A percentile compares a stretch with the other conserved stretches of the same genome.
These are phyloP conservation scores for Temnothorax nylanderi DNA, from an alignment of 1,140 invertebrate genomes.

Conservation along the genomic window DNA sequence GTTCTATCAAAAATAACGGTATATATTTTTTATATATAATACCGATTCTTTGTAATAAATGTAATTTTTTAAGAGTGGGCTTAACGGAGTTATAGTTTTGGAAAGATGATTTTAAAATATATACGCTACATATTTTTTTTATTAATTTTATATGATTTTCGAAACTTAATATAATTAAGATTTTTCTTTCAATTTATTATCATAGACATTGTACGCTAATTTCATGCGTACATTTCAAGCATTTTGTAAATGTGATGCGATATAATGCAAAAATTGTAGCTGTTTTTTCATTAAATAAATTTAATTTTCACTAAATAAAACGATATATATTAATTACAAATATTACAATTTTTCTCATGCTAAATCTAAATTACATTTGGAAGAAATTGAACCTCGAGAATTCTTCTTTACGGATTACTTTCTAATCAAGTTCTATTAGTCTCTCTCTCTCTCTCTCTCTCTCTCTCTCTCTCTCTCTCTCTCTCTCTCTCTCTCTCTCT, in stretches of 20 bases:
- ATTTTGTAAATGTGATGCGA: neutral
- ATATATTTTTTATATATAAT: neutral
- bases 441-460: neutral
- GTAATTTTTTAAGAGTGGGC: neutral
- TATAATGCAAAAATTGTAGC: neutral
- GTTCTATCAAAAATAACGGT: neutral
- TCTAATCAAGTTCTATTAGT: constrained; percentile 52
- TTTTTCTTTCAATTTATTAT: neutral
- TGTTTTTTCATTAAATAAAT: neutral
- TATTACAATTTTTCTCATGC: neutral
- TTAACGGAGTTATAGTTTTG: neutral
- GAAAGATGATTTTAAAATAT: neutral
- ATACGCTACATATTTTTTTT: neutral
- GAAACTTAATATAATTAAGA: neutral
- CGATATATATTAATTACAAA: neutral
- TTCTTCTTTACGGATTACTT: constrained; percentile 22
- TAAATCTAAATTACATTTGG: constrained; percentile 18
- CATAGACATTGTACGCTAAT: neutral
- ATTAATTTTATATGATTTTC: neutral
- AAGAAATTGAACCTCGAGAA: constrained; percentile 25
- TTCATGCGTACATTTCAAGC: too few species aligned
- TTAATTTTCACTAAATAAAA: neutral
- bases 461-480: neutral
- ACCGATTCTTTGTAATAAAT: neutral
- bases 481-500: neutral